Evolutionary conservation across 1,140 invertebrate genomes (phyloP).

Genomic region (Berghia stephanieae): DNA sequence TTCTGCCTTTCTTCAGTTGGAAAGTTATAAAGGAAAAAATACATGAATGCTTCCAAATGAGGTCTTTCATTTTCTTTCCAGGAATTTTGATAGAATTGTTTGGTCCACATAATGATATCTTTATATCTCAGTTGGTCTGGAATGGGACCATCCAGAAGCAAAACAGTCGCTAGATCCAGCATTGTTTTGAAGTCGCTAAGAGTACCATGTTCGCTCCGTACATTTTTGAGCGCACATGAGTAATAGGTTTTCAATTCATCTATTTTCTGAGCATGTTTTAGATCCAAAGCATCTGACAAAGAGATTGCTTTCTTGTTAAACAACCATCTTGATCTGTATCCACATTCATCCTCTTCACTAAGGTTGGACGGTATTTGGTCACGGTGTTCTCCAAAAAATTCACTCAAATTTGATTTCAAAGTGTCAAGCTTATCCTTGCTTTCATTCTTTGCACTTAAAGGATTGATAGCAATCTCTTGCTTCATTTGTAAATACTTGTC

Average conservation of each 20-base stretch:
- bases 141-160: too few species aligned
- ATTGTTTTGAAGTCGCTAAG: too few species aligned
- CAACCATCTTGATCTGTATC: constrained; percentile 31
- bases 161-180: too few species aligned
- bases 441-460: neutral
- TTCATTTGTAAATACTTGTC: constrained; percentile 39
- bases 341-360: constrained; percentile 19
- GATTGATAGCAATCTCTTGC: constrained; percentile 20
- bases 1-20: constrained; percentile 23
- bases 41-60: constrained; percentile 15
- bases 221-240: neutral
- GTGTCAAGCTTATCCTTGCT: constrained; percentile 30
- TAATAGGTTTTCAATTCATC: neutral
- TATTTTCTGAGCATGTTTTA: neutral
- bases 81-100: too few species aligned
- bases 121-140: too few species aligned
- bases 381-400: constrained; percentile 36
- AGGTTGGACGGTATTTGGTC: constrained; percentile 30
- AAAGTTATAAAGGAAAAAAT: constrained; percentile 27
- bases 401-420: constrained; percentile 36
- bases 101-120: too few species aligned
- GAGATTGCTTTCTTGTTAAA: constrained; percentile 28
- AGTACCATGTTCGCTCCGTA: neutral
- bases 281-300: constrained; percentile 2
- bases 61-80: neutral